phyloP scores from a whole-genome alignment of 1,140 invertebrate genomes.

The Tetramorium alpestre region DNA sequence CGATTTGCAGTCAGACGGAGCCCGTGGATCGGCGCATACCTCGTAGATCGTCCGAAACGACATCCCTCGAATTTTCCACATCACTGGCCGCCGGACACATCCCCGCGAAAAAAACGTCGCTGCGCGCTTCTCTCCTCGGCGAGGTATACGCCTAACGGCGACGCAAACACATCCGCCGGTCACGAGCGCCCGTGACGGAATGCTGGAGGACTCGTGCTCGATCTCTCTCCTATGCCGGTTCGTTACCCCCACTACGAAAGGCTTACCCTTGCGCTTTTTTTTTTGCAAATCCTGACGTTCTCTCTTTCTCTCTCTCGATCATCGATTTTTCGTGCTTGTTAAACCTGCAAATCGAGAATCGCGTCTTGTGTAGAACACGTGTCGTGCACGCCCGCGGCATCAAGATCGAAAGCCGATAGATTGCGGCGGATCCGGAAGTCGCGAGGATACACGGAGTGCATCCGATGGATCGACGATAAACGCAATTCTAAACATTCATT shows the following conservation, averaged over 20 bases:
- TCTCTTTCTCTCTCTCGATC: constrained; percentile 32
- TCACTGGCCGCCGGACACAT: constrained; percentile 6
- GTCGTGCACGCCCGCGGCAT: constrained; percentile 26
- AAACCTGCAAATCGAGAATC: constrained; percentile 34
- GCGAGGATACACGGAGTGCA: not conserved
- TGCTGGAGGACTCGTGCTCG: constrained; percentile 71
- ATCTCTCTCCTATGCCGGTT: constrained; percentile 67
- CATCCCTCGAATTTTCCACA: constrained; percentile 17
- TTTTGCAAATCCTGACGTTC: constrained; percentile 51
- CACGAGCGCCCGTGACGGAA: constrained; percentile 78
- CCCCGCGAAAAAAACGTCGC: constrained; percentile 27
- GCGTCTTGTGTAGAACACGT: constrained; percentile 7
- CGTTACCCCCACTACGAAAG: constrained; percentile 72
- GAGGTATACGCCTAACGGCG: constrained; percentile 53
- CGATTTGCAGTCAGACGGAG: not conserved
- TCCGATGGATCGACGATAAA: not conserved
- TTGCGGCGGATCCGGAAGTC: not conserved
- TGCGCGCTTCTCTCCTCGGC: constrained; percentile 43
- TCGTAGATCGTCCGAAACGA: not conserved
- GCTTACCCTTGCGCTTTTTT: constrained; percentile 54
- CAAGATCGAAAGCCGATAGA: constrained; percentile 23
- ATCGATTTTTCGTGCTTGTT: constrained; percentile 41
- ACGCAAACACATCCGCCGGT: constrained; percentile 75
- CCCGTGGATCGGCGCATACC: not conserved
- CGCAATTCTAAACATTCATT: not conserved